Evolutionary conservation across 2,797 vertebrate species (phyloP).

Genomic region (Amphiprion clarkii): DNA sequence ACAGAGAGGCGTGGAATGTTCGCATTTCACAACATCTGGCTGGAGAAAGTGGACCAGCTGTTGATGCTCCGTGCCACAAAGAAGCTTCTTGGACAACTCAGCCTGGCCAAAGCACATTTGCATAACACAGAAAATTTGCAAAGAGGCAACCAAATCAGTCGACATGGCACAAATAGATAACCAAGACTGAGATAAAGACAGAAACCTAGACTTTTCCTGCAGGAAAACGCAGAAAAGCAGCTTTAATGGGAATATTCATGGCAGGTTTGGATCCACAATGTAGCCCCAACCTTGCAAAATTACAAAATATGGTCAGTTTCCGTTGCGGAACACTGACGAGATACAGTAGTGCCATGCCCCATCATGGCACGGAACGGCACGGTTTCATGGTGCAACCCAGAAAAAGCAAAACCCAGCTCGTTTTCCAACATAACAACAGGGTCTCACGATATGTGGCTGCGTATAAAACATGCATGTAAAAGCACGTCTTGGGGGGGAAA

Average conservation of each 20-base stretch:
- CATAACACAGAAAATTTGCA: conserved; percentile 78
- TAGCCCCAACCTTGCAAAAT: conserved; percentile 20
- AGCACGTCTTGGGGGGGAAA: no score
- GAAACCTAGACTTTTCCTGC: conserved; percentile 17
- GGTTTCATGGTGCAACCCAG: conserved; percentile 62
- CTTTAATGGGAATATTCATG: neutral
- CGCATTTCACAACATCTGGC: no score
- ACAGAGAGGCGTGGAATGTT: no score
- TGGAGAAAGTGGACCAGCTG: conserved; percentile 5
- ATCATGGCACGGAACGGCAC: conserved; percentile 21
- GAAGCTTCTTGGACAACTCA: conserved; percentile 51
- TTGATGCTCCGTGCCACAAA: conserved; percentile 23
- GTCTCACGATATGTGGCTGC: neutral
- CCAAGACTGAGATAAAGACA: conserved; percentile 43
- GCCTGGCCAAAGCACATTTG: conserved; percentile 61
- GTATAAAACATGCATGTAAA: no score
- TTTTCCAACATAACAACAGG: neutral
- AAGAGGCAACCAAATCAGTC: conserved; percentile 79
- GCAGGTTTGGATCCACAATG: neutral
- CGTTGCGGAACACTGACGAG: conserved; percentile 64
- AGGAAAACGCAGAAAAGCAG: conserved; percentile 48
- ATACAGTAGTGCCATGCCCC: conserved; percentile 20
- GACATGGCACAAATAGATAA: conserved; percentile 61
- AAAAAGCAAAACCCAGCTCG: conserved; percentile 9
- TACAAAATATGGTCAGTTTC: conserved; percentile 54